These are phyloP conservation scores for Mayetiola destructor DNA, from an alignment of 2,888 invertebrate genomes.

Conservation along the genomic window DNA sequence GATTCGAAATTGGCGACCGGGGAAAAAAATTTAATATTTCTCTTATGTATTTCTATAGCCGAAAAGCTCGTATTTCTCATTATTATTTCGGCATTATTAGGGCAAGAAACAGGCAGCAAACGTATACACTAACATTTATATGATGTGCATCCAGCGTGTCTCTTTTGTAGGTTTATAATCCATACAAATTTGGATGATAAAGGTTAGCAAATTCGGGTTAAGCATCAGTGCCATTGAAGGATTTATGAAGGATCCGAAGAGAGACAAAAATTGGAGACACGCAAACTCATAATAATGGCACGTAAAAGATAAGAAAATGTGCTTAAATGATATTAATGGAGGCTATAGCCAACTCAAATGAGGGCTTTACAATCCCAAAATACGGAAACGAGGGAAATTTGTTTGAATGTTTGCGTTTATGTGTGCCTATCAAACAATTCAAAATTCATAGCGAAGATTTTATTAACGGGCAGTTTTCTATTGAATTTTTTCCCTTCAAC, in stretches of 20 bases:
- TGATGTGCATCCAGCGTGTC: background rate
- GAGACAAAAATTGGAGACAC: background rate
- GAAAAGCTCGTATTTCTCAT: background rate
- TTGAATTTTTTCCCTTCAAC: no score
- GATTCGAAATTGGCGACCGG: background rate
- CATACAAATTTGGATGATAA: conserved; percentile 9
- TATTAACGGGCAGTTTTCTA: no score
- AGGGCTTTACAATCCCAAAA: no score
- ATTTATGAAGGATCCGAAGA: background rate
- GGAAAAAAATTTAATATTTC: conserved; percentile 2
- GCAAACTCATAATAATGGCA: conserved; percentile 2
- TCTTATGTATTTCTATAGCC: background rate
- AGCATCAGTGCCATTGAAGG: background rate
- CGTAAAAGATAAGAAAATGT: conserved; percentile 12
- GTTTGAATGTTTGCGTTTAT: no score
- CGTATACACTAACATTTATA: no score
- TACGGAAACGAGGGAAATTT: no score
- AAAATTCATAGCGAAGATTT: no score
- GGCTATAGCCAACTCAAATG: background rate
- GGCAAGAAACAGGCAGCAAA: background rate
- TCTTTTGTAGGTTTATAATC: conserved; percentile 4
- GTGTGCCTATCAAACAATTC: no score
- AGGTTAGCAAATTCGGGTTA: conserved; percentile 11
- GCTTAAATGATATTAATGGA: conserved; percentile 4
- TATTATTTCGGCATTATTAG: background rate